Evolutionary conservation across 2,113 vertebrate species (phyloP).

Genomic region (Andinoacara biseriatus): DNA sequence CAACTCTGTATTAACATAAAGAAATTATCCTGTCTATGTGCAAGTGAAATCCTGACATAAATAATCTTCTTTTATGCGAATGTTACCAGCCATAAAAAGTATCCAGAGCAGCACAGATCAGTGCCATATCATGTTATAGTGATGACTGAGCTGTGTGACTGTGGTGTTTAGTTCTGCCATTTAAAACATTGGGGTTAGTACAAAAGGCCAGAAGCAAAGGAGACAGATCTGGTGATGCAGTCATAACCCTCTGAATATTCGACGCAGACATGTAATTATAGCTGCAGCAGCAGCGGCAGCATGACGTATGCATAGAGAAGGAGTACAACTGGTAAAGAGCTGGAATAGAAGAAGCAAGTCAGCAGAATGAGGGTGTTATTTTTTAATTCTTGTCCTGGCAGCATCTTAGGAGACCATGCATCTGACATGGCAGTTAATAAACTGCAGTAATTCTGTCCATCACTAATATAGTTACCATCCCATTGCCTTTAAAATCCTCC

Average conservation of each 20-base stretch:
- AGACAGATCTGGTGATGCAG: slow-evolving; percentile 59
- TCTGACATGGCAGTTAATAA: slow-evolving; percentile 45
- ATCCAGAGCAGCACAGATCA: slow-evolving; percentile 11
- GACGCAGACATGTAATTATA: slow-evolving; percentile 62
- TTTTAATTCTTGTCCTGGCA: slow-evolving; percentile 24
- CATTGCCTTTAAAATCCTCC: slow-evolving; percentile 46
- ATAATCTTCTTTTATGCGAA: background rate
- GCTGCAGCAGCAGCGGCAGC: slow-evolving; percentile 29
- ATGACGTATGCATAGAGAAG: slow-evolving; percentile 59
- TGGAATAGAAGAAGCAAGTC: slow-evolving; percentile 12
- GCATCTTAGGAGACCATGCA: slow-evolving; percentile 12
- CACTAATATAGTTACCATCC: slow-evolving; percentile 52
- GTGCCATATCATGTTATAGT: slow-evolving; percentile 33
- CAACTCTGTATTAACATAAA: background rate
- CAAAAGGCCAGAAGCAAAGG: slow-evolving; percentile 39
- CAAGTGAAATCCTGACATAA: background rate
- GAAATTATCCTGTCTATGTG: background rate
- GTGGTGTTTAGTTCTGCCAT: slow-evolving; percentile 23
- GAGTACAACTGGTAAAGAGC: slow-evolving; percentile 24
- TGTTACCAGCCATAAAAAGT: background rate
- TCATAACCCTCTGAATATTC: slow-evolving; percentile 58
- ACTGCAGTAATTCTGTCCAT: slow-evolving; percentile 64
- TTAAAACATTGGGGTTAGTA: slow-evolving; percentile 41
- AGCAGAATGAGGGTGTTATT: slow-evolving; percentile 14
- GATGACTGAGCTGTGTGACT: background rate